Evolutionary conservation across 2,888 invertebrate species (phyloP).

Genomic region (Cynaeus angustus): DNA sequence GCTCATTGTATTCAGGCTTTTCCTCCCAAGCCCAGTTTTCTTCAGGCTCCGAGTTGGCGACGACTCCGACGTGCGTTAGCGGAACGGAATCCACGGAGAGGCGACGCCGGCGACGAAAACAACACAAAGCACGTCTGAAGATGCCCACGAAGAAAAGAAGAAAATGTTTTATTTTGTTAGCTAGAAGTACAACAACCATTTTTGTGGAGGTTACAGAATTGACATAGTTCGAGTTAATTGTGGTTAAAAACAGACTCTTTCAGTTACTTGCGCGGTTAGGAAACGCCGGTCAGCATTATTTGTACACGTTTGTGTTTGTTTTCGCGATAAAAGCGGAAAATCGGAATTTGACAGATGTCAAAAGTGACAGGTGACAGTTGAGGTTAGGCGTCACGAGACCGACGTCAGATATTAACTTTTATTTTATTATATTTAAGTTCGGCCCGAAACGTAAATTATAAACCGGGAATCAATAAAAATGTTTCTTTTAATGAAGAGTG

Average conservation of each 20-base stretch:
- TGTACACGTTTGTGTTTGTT: slow-evolving; percentile 16
- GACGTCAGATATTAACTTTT: no score
- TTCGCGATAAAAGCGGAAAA: slow-evolving; percentile 9
- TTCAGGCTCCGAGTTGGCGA: slow-evolving; percentile 67
- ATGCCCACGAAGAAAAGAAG: slow-evolving; percentile 74
- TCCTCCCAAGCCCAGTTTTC: slow-evolving; percentile 79
- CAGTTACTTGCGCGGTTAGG: neutral
- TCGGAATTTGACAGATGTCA: slow-evolving; percentile 28
- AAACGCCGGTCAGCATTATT: neutral
- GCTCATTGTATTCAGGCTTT: slow-evolving; percentile 66
- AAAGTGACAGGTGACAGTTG: slow-evolving; percentile 26
- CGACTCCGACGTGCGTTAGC: slow-evolving; percentile 75
- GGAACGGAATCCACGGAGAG: slow-evolving; percentile 75
- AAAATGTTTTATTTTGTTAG: slow-evolving; percentile 71
- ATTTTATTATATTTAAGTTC: no score
- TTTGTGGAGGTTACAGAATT: slow-evolving; percentile 3
- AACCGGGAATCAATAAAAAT: no score
- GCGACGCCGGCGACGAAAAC: slow-evolving; percentile 74
- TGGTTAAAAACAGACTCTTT: neutral
- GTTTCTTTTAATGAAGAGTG: no score
- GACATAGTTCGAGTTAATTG: slow-evolving; percentile 6
- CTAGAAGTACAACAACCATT: slow-evolving; percentile 44
- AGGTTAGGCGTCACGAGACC: slow-evolving; percentile 18
- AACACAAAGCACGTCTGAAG: slow-evolving; percentile 77
- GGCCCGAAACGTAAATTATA: no score